Evolutionary conservation across 2,113 vertebrate species (phyloP), one percentile per base, ranked within the genome.

Genomic region (Psophia crepitans): DNA sequence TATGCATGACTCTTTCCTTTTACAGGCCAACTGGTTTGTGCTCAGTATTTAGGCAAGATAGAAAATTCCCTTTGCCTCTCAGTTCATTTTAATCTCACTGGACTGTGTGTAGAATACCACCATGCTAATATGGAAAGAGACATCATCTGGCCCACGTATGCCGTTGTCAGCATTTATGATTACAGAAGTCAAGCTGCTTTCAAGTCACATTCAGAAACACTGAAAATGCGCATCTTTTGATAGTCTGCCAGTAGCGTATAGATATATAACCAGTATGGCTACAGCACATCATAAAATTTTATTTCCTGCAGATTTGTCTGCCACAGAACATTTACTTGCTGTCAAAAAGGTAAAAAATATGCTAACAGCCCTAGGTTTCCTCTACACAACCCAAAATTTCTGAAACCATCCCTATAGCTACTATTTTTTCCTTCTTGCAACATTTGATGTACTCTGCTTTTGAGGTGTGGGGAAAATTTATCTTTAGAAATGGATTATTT

Each of bases 251-350:
- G 90, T 78, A 93, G 75, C 4, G 10, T 96, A 95, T 48, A 95
- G 94, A 97, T 93, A 91, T 70, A 96, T 86, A 97, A 92, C 82
- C 69, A 48, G 63, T 43, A 92, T 39, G 82, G 89, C 77, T 94
- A 92, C 56, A 89, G 84, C 70, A 96, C 78, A 91, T 95, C 89
- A 88, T 96, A 96, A 97, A 96, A 93, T 92, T 94, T 97, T 97
- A 97, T 96, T 95, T 97, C 93, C 96, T 93, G 90, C 94, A 96
- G 95, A 96, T 97, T 96, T 96, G 93, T 91, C 97, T 97, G 97
- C 97, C 95, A 97, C 91, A 96, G 95, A 96, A 96, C 95, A 96
- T 97, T 97, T 95, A 95, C 93, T 95, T 56, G 85, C 96, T 98
- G 96, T 97, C 97, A 97, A 91, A 95, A 95, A 95, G 73, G 76